Evolutionary conservation across 2,888 invertebrate species (phyloP).

Genomic region (Phortica magna): DNA sequence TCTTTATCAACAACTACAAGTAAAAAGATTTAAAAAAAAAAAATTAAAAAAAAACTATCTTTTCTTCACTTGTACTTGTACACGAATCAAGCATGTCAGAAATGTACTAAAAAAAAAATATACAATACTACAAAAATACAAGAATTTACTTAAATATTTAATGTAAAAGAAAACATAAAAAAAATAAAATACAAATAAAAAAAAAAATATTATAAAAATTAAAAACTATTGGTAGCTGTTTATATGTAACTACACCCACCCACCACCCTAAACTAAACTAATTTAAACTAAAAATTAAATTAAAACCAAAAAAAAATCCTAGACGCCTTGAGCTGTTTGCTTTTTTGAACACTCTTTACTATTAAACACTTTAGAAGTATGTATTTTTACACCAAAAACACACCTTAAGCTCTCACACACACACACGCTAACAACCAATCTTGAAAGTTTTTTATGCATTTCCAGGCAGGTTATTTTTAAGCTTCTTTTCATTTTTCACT

Average conservation of each 20-base stretch:
- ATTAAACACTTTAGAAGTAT: conserved; percentile 2
- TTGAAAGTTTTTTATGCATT: conserved; percentile 37
- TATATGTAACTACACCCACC: conserved; percentile 18
- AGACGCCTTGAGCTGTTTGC: conserved; percentile 64
- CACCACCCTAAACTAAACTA: neutral
- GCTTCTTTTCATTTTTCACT: neutral
- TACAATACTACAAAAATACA: neutral
- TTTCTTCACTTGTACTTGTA: neutral
- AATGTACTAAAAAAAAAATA: neutral
- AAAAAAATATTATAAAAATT: neutral
- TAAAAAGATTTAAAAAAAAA: neutral
- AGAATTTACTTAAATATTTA: conserved; percentile 15
- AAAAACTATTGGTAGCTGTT: conserved; percentile 2
- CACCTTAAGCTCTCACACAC: neutral
- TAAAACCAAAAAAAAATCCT: neutral
- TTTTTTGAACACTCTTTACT: conserved; percentile 48
- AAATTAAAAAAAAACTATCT: neutral
- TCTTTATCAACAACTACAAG: neutral
- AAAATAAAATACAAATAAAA: neutral
- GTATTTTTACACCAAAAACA: neutral
- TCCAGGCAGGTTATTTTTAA: conserved; percentile 23
- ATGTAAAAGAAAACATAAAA: neutral
- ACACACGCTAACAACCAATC: conserved; percentile 44
- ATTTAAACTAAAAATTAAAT: neutral
- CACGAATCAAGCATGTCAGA: neutral